These are phyloP conservation scores for Neria commutata DNA, from an alignment of 2,888 invertebrate species.

Conservation along the genomic window DNA sequence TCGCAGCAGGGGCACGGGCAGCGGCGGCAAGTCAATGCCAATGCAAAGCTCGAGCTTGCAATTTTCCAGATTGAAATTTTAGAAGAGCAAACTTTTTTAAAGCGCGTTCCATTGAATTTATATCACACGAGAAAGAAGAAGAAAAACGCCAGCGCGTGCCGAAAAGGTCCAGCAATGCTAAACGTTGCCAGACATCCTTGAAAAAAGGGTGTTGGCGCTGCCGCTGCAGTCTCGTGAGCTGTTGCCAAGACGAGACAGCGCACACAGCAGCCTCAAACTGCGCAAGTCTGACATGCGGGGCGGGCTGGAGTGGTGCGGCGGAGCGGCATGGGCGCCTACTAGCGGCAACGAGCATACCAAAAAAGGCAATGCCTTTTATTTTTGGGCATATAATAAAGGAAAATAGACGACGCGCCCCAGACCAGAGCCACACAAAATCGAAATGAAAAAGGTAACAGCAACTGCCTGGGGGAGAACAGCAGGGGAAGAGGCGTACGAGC, in stretches of 20 bases:
- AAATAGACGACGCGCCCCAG: neutral
- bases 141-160: neutral
- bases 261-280: conserved; percentile 24
- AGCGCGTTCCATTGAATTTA: too few species aligned
- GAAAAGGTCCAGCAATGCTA: neutral
- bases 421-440: neutral
- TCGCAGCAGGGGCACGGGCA: neutral
- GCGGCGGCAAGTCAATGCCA: conserved; percentile 6
- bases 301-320: neutral
- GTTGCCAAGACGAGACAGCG: conserved; percentile 32
- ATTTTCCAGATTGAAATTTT: neutral
- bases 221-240: conserved; percentile 11
- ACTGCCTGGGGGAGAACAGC: neutral
- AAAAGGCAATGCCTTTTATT: neutral
- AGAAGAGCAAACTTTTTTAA: too few species aligned
- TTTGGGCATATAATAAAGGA: neutral
- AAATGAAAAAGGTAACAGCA: neutral
- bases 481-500: neutral
- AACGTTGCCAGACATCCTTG: conserved; percentile 38
- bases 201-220: conserved; percentile 34
- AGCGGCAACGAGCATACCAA: neutral
- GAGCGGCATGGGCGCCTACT: neutral
- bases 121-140: too few species aligned
- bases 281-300: conserved; percentile 29
- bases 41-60: neutral